Evolutionary conservation across 2,797 vertebrate species (phyloP), one percentile per base, ranked within the genome.

Genomic region (Bucorvus abyssinicus): DNA sequence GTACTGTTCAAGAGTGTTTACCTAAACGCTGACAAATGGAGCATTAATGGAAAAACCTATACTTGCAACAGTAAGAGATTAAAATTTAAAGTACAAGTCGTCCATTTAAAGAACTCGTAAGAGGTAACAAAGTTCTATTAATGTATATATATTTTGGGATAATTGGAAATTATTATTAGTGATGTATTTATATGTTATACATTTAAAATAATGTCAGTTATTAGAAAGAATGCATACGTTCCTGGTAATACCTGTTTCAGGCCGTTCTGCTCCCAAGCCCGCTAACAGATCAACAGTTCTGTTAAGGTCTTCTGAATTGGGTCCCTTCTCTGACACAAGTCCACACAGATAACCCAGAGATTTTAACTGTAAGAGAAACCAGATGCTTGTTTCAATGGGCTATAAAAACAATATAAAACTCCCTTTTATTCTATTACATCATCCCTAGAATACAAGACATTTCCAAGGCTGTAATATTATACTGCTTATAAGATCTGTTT

Each of bases 231-330:
- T 5, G 18, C 0, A 5, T 5, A 7, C 22, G 6, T 17, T 73
- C 38, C 56, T 38, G 22, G 7, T 5, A 67, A 53, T 97, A 99
- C 99, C 98, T 49, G 99, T 99, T 96, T 99, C 99, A 7, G 99
- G 98, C 61, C 99, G 98, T 93, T 99, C 99, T 24, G 98, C 98
- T 68, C 99, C 99, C 50, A 99, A 97, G 65, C 99, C 99, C 20
- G 99, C 99, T 92, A 99, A 95, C 84, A 99, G 98, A 95, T 99
- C 99, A 9, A 99, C 99, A 5, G 99, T 99, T 97, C 98, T 97
- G 94, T 99, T 99, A 95, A 99, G 98, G 89, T 99, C 99, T 93
- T 99, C 99, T 18, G 99, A 99, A 74, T 98, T 97, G 1, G 99
- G 99, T 9, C 98, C 99, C 10, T 98, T 98, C 89, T 99, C 98